Conservation (phyloP, 2,113 vertebrate species). For the Hylia prasina region DNA sequence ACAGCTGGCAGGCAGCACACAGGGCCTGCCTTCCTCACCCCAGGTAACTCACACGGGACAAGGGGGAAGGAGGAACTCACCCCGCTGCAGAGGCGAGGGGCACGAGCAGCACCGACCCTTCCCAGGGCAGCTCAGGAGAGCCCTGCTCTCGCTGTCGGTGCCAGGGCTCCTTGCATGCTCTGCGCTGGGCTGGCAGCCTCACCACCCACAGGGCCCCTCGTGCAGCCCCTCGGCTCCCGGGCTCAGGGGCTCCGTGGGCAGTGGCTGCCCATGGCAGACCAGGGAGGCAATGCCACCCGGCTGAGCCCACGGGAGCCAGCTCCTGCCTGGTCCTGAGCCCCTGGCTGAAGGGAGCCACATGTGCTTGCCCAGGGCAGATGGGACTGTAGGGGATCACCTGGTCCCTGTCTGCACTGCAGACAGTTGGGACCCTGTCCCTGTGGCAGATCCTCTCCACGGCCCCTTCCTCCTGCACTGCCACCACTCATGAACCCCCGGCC, state of each 20-base stretch:
- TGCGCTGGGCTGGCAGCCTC: rapidly evolving
- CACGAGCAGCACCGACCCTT: rapidly evolving
- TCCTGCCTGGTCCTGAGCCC: rapidly evolving
- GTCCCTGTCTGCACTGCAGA: rapidly evolving
- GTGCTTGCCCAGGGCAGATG: background rate
- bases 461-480: background rate
- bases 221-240: rapidly evolving
- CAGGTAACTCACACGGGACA: rapidly evolving
- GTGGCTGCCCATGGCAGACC: rapidly evolving
- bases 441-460: background rate
- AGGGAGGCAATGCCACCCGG: rapidly evolving
- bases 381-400: background rate
- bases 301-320: background rate
- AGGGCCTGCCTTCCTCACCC: background rate
- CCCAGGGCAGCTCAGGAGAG: background rate
- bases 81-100: rapidly evolving
- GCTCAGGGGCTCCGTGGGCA: rapidly evolving
- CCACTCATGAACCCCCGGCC: rapidly evolving
- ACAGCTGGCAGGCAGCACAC: background rate
- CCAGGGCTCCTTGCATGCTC: rapidly evolving
- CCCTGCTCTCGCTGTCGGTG: rapidly evolving
- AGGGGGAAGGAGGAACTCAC: rapidly evolving
- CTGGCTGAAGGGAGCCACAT: rapidly evolving
- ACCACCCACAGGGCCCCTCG: rapidly evolving
- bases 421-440: background rate